A percentile compares a stretch with the other conserved stretches of the same genome.
These are phyloP conservation scores for Ormia ochracea DNA, from an alignment of 2,888 invertebrate species.

Conservation along the genomic window DNA sequence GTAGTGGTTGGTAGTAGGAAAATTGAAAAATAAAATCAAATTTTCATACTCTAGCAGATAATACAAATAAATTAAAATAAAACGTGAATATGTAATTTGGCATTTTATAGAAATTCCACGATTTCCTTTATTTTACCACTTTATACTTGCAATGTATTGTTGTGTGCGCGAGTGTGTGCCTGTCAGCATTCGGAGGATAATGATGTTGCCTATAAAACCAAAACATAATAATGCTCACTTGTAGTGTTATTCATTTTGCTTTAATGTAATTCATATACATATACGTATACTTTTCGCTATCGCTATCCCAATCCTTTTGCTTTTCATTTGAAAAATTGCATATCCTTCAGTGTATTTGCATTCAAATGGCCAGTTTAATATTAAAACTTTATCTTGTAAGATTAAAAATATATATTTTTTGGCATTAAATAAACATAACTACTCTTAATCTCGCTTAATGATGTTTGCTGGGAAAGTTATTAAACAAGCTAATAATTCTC, in stretches of 20 bases:
- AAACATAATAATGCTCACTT: constrained; percentile 59
- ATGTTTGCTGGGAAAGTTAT: too few relatives aligned
- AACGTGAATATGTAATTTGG: constrained; percentile 73
- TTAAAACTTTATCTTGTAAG: too few relatives aligned
- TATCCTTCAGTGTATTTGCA: too few relatives aligned
- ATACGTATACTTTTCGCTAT: constrained; percentile 1
- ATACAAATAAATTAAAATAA: constrained; percentile 22
- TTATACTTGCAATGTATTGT: constrained; percentile 25
- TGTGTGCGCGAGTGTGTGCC: background rate
- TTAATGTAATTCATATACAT: background rate
- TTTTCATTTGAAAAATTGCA: background rate
- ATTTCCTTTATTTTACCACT: constrained; percentile 49
- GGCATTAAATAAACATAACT: too few relatives aligned
- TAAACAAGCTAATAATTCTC: too few relatives aligned
- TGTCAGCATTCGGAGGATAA: constrained; percentile 37
- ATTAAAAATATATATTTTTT: too few relatives aligned
- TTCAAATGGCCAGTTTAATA: too few relatives aligned
- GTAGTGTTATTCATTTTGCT: constrained; percentile 12
- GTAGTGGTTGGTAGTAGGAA: background rate
- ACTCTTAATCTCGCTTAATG: too few relatives aligned
- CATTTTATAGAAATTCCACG: constrained; percentile 73
- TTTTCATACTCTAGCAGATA: constrained; percentile 30
- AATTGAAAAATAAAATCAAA: constrained; percentile 49
- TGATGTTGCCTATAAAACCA: constrained; percentile 62
- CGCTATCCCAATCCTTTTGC: constrained; percentile 1